Evolutionary conservation across 2,113 vertebrate species (phyloP), one percentile per base, ranked within the genome.

Genomic region (Cariama cristata): DNA sequence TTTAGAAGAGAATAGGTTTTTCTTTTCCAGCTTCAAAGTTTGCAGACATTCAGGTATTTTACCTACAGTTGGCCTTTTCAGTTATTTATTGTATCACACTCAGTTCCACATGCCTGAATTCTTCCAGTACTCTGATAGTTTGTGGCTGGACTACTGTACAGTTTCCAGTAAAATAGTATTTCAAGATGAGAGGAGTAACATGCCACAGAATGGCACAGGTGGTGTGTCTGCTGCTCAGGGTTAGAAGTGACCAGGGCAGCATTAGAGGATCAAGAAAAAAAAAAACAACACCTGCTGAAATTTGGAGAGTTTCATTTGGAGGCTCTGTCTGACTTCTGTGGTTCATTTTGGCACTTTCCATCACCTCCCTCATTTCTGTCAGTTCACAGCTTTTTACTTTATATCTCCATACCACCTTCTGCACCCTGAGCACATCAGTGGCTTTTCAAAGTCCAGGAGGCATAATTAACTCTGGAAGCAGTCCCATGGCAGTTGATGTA

Each of bases 161-260:
- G 96, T 50, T 98, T 98, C 98, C 98, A 99, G 93, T 99, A 99
- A 98, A 99, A 98, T 55, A 98, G 84, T 98, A 98, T 95, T 98
- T 98, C 96, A 98, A 98, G 75, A 98, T 97, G 93, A 99, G 99
- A 32, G 98, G 98, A 76, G 98, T 92, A 18, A 98, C 91, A 20
- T 98, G 98, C 98, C 98, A 99, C 86, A 98, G 96, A 53, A 99
- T 98, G 28, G 55, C 63, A 24, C 98, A 99, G 95, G 98, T 98
- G 93, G 97, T 99, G 47, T 99, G 98, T 30, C 98, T 98, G 4
- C 99, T 99, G 94, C 98, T 99, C 87, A 99, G 76, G 74, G 98
- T 98, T 99, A 75, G 98, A 98, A 93, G 98, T 98, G 38, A 99
- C 96, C 56, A 99, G 95, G 84, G 98, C 98, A 72, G 98, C 98